Evolutionary conservation across 2,888 invertebrate species (phyloP).

Genomic region (Drosophila barbarae): DNA sequence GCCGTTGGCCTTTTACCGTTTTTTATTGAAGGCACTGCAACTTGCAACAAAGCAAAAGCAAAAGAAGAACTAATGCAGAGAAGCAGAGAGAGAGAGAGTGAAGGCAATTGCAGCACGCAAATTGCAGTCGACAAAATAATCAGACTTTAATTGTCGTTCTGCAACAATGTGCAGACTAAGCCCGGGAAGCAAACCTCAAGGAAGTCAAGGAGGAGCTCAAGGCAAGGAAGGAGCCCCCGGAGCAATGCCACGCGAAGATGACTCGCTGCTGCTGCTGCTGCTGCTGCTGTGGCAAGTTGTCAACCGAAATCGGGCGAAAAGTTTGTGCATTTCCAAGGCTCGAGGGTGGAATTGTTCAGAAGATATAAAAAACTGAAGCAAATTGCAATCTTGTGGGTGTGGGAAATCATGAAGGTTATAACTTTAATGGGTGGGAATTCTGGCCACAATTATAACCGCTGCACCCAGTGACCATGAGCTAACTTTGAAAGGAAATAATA

Average conservation of each 20-base stretch:
- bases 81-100: constrained; percentile 5
- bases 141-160: constrained; percentile 67
- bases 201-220: not conserved
- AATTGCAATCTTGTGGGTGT: not conserved
- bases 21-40: constrained; percentile 41
- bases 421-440: constrained; percentile 5
- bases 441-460: not conserved
- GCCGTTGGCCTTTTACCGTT: constrained; percentile 71
- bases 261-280: constrained; percentile 21
- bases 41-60: constrained; percentile 32
- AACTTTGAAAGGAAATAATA: not conserved
- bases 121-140: constrained; percentile 69
- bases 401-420: not conserved
- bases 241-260: constrained; percentile 28
- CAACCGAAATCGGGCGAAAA: constrained; percentile 36
- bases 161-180: constrained; percentile 42
- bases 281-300: constrained; percentile 12
- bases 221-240: not conserved
- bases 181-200: constrained; percentile 7
- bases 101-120: constrained; percentile 62
- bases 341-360: constrained; percentile 9
- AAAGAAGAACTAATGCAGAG: constrained; percentile 37
- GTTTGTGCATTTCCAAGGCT: constrained; percentile 19
- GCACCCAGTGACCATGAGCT: not conserved
- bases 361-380: not conserved